These are phyloP conservation scores for Vulpes vulpes DNA, from an alignment of 2,113 vertebrate species.

Conservation along the genomic window DNA sequence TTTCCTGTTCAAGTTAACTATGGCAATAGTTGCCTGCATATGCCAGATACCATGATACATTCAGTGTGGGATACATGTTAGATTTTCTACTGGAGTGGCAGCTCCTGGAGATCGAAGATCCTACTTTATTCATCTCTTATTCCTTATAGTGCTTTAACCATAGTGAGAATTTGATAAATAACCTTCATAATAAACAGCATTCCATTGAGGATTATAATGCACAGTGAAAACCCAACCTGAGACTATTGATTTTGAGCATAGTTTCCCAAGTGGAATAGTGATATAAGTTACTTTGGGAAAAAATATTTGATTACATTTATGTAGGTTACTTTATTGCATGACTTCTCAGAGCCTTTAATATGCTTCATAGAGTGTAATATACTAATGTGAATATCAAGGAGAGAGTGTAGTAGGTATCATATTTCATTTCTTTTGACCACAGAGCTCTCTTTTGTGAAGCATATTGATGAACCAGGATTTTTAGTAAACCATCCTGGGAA, in stretches of 20 bases:
- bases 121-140: background rate
- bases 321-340: background rate
- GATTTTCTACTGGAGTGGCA: background rate
- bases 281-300: background rate
- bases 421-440: conserved; percentile 49
- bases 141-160: background rate
- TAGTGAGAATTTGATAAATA: background rate
- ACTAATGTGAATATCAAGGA: background rate
- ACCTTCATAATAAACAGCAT: background rate
- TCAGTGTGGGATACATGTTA: background rate
- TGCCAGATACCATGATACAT: background rate
- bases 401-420: background rate
- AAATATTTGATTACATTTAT: background rate
- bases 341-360: conserved; percentile 25
- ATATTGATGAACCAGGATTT: background rate
- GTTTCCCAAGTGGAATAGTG: background rate
- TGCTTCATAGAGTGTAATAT: background rate
- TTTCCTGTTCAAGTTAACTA: background rate
- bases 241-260: background rate
- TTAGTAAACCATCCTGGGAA: background rate
- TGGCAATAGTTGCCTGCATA: background rate
- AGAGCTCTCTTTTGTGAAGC: background rate
- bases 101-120: background rate
- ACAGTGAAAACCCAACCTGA: background rate
- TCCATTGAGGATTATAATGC: background rate